Evolutionary conservation across 2,797 vertebrate genomes (phyloP), one percentile per base, ranked within the genome.

Genomic region (Takifugu rubripes): DNA sequence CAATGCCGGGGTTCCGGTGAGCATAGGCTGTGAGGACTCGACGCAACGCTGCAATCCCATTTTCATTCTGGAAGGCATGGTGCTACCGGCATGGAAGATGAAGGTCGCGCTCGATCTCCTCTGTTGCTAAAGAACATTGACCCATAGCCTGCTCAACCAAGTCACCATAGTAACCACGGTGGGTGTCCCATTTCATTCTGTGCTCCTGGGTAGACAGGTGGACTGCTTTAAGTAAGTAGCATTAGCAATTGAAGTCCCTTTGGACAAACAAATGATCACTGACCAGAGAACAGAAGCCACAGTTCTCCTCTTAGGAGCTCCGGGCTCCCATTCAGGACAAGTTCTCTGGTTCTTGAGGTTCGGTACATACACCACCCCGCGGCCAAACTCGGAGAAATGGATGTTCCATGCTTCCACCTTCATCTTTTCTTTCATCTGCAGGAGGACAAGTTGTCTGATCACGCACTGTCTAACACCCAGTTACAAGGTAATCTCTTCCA

Each of bases 1-100:
- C 97, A 2, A 98, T 98, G 52, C 92, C 92, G 0, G 97, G 97
- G 84, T 99, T 99, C 61, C 96, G 93, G 85, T 94, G 97, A 2
- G 97, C 97, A 1, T 99, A 99, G 25, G 96, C 96, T 0, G 97
- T 99, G 65, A 99, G 90, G 29, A 99, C 97, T 0, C 96, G 92
- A 44, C 97, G 92, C 31, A 99, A 92, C 0, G 97, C 97, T 0
- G 96, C 95, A 0, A 99, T 98, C 40, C 97, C 97, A 1, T 91
- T 81, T 70, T 97, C 95, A 0, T 98, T 98, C 85, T 99, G 97
- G 87, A 99, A 98, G 49, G 97, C 97, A 3, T 92, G 88, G 84
- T 99, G 97, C 74, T 99, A n/a, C 97, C 0, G 97, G 97, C 96
- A 99, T 98, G 1, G 97, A 99, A n/a, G 94, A 72, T 99, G 96